These are phyloP conservation scores for Petrocephalus microphthalmus DNA, from an alignment of 2,113 vertebrate genomes.

Conservation along the genomic window DNA sequence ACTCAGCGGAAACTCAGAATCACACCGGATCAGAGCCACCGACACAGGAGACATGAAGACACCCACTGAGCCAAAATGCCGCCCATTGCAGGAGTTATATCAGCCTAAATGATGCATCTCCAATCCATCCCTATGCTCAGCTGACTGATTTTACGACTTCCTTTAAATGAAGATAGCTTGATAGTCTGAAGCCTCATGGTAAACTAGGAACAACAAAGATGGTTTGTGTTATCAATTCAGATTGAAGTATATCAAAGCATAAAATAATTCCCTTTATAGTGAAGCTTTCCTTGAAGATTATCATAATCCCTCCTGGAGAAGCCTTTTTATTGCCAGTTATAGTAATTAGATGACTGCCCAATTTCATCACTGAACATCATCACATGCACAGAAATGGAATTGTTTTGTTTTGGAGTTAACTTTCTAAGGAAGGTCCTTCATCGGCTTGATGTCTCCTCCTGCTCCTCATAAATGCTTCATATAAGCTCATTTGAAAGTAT, in stretches of 20 bases:
- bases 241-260: constrained; percentile 11
- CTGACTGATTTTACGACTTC: not conserved
- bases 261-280: constrained; percentile 12
- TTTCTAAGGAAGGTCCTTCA: constrained; percentile 7
- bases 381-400: not conserved
- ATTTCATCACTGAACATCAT: constrained; percentile 5
- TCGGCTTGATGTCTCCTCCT: not conserved
- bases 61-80: not conserved
- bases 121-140: not conserved
- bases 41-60: not conserved
- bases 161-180: not conserved
- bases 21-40: not conserved
- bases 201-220: constrained; percentile 7
- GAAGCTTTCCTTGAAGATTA: constrained; percentile 12
- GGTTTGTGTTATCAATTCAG: constrained; percentile 4
- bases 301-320: not conserved
- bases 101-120: not conserved
- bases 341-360: constrained; percentile 2
- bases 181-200: not conserved
- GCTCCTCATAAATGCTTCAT: not conserved
- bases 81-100: not conserved
- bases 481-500: not conserved
- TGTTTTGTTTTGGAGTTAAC: not conserved
- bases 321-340: not conserved
- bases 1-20: not conserved